These are phyloP conservation scores for Drosophila buzzatii DNA, from an alignment of 2,888 invertebrate species.

Conservation along the genomic window DNA sequence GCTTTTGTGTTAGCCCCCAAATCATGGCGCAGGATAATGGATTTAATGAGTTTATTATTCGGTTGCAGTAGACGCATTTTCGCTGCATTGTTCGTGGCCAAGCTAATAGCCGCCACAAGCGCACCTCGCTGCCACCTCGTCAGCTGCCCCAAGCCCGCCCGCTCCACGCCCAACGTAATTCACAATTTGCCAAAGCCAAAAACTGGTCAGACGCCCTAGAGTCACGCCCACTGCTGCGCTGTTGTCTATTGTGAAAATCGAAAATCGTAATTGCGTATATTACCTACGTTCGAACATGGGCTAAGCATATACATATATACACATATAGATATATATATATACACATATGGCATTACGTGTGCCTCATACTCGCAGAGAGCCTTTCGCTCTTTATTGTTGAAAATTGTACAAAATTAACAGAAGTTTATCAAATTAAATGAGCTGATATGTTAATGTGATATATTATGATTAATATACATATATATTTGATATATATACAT, in stretches of 20 bases:
- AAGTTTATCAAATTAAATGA: constrained; percentile 2
- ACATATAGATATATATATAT: neutral
- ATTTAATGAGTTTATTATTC: constrained; percentile 82
- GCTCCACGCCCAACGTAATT: constrained; percentile 1
- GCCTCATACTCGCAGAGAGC: neutral
- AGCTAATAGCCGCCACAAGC: constrained; percentile 23
- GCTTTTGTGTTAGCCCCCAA: constrained; percentile 82
- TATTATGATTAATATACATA: neutral
- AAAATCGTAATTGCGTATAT: constrained; percentile 44
- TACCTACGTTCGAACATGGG: constrained; percentile 3
- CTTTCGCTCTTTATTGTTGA: neutral
- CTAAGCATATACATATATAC: constrained; percentile 8
- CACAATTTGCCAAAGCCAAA: constrained; percentile 55
- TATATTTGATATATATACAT: neutral
- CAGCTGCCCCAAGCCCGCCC: neutral
- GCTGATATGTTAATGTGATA: constrained; percentile 8
- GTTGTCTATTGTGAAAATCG: constrained; percentile 21
- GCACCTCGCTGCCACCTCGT: too few relatives aligned
- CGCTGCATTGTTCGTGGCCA: constrained; percentile 35
- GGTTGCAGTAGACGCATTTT: constrained; percentile 42
- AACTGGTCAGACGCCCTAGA: constrained; percentile 31
- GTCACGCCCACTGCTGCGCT: neutral
- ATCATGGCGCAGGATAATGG: constrained; percentile 81
- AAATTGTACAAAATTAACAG: neutral
- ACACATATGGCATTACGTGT: constrained; percentile 3